phyloP scores from a whole-genome alignment of 2,113 vertebrate genomes.

The Serilophus lunatus region DNA sequence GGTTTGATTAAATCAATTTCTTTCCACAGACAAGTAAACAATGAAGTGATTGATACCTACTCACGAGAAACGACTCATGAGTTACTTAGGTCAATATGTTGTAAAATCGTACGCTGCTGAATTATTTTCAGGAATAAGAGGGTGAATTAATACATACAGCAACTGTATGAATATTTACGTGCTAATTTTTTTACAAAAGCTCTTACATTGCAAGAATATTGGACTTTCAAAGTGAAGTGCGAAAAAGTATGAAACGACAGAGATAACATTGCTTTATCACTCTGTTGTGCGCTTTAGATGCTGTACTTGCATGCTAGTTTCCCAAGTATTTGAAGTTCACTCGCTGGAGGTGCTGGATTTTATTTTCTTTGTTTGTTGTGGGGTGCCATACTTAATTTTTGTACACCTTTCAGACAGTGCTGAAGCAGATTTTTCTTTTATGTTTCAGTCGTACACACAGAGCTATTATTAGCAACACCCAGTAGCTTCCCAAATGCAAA shows the following conservation, averaged over 20 bases:
- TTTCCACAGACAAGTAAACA: slow-evolving; percentile 69
- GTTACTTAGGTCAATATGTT: slow-evolving; percentile 63
- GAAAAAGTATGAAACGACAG: background rate
- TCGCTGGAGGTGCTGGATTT: background rate
- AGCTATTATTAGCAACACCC: background rate
- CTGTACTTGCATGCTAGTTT: background rate
- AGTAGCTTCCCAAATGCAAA: slow-evolving; percentile 23
- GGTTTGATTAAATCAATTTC: slow-evolving; percentile 69
- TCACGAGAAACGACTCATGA: slow-evolving; percentile 39
- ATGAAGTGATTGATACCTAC: slow-evolving; percentile 71
- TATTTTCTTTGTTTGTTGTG: background rate
- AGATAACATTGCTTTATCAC: background rate
- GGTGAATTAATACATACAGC: background rate
- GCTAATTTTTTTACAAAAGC: background rate
- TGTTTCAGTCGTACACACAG: background rate
- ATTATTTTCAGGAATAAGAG: slow-evolving; percentile 50
- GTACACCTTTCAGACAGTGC: background rate
- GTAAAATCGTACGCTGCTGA: slow-evolving; percentile 36
- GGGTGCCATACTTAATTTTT: background rate
- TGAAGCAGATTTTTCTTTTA: background rate
- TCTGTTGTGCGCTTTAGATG: background rate
- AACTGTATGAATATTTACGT: background rate
- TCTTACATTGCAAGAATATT: background rate
- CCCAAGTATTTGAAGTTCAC: background rate
- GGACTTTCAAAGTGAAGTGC: background rate